Evolutionary conservation across 2,888 invertebrate species (phyloP), one percentile per base, ranked within the genome.

Genomic region (Drosophila subquinaria): DNA sequence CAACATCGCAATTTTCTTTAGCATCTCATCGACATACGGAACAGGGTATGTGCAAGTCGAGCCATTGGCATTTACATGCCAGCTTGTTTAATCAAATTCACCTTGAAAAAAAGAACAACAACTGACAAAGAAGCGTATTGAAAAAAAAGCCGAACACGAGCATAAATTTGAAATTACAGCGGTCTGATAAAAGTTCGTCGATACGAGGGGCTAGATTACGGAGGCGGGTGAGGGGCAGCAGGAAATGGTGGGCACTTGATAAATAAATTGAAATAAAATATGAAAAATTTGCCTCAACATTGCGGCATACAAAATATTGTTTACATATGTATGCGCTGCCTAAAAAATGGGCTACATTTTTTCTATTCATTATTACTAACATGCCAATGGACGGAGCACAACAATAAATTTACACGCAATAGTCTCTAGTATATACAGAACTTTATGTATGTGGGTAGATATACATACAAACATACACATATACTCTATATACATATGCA

Each of bases 131-230:
- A 69, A 64, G 53, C 51, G 53, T 62, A 35, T 35, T 23, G 20
- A 35, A 61, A 69, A 57, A 52, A 57, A 52, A 56, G 55, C 47
- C 55, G 43, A 60, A 64, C 52, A 48, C 52, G 63, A 69, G 53
- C 66, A 79, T 79, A 59, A 60, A 73, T 62, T 73, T 71, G n/a
- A 81, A 89, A 76, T 84, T 76, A 89, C 88, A 83, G 47, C 52
- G 48, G 47, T 42, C 65, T 83, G 84, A 82, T 81, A 84, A 71
- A 66, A 59, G 36, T 36, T 47, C n/a, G 67, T 33, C 36, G 69
- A 56, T 38, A 13, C 13, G n/a, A n/a, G 5, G 27, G 10, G 3
- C 1, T 17, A n/a, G 23, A 6, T 35, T 9, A 2, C 1, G 23
- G n/a, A 5, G 11, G 36, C 11, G 20, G 23, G 38, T 13, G 15